Percentiles rank a stretch among this genome's conserved stretches.
Conservation (phyloP, 2,797 vertebrate species). For the Potorous gilbertii region DNA sequence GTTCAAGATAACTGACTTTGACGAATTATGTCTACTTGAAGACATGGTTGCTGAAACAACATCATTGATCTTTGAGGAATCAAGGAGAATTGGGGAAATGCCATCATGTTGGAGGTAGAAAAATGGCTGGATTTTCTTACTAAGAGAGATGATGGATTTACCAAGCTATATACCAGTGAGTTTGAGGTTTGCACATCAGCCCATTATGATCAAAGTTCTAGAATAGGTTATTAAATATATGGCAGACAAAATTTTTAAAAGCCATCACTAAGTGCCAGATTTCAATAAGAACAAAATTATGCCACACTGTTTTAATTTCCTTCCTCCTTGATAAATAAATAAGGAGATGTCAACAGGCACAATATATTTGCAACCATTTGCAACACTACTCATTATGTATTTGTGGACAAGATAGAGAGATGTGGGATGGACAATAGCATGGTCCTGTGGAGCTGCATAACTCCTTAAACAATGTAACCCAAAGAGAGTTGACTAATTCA, state of each 20-base stretch:
- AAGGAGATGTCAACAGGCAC: background rate
- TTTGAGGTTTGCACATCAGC: background rate
- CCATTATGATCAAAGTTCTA: background rate
- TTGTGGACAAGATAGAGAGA: background rate
- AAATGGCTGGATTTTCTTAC: background rate
- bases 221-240: background rate
- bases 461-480: background rate
- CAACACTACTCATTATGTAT: background rate
- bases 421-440: background rate
- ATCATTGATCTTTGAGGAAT: background rate
- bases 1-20: background rate
- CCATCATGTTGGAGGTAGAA: background rate
- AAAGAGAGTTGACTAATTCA: background rate
- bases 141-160: background rate
- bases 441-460: background rate
- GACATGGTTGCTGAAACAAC: background rate
- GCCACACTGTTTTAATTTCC: background rate
- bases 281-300: background rate
- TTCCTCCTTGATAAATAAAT: background rate
- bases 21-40: background rate
- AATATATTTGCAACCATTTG: background rate
- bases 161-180: background rate
- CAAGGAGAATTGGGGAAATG: background rate
- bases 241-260: background rate
- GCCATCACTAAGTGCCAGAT: background rate